Percentiles rank a stretch among this genome's conserved stretches.
These are phyloP conservation scores for Horisme vitalbata DNA, from an alignment of 2,888 invertebrate genomes.

Conservation along the genomic window DNA sequence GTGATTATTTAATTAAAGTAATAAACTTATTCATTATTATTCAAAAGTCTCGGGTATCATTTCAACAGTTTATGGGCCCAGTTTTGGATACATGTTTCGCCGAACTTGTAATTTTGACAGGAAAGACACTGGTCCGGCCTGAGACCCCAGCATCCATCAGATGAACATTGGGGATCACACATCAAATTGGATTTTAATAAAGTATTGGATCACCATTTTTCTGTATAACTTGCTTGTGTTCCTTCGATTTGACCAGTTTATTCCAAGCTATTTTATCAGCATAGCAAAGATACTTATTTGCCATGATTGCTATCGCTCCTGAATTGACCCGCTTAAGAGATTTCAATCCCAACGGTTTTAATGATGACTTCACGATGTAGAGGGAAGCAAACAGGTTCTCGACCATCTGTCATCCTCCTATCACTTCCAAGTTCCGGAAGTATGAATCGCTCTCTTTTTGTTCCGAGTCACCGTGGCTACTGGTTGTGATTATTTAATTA, in stretches of 20 bases:
- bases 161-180: constrained; percentile 94
- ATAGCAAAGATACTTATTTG: constrained; percentile 94
- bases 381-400: constrained; percentile 93
- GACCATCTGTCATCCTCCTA: constrained; percentile 94
- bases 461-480: too few relatives aligned
- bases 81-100: constrained; percentile 91
- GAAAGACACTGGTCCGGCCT: constrained; percentile 94
- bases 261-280: constrained; percentile 93
- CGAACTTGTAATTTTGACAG: constrained; percentile 92
- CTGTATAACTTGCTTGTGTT: constrained; percentile 88
- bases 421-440: constrained; percentile 95
- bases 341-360: constrained; percentile 91
- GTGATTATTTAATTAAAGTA: too few relatives aligned
- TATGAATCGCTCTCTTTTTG: constrained; percentile 94
- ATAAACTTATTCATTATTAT: too few relatives aligned
- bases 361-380: constrained; percentile 94
- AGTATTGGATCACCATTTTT: constrained; percentile 87
- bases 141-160: constrained; percentile 97
- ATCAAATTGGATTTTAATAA: constrained; percentile 88
- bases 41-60: too few relatives aligned
- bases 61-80: too few relatives aligned
- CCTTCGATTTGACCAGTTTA: constrained; percentile 88
- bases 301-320: constrained; percentile 93
- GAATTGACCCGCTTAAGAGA: constrained; percentile 93
- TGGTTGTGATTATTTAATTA: too few relatives aligned